Percentiles rank a stretch among this genome's conserved stretches.
phyloP scores from a whole-genome alignment of 2,888 invertebrate species.

The Serrognathus titanus region DNA sequence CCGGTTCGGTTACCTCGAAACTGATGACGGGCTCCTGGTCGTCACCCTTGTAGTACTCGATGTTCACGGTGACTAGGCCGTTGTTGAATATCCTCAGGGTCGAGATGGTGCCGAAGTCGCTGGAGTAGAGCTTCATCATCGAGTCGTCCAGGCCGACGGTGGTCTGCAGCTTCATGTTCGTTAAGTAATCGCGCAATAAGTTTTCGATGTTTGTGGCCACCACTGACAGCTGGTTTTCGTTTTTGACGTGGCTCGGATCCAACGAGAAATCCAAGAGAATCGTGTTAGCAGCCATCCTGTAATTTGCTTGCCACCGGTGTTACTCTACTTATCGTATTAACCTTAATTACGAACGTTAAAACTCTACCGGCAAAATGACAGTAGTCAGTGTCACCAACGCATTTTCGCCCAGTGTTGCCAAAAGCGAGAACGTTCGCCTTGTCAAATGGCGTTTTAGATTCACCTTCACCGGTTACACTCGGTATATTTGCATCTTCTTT shows the following conservation, averaged over 20 bases:
- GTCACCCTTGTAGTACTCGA: constrained; percentile 77
- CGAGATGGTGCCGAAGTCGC: constrained; percentile 67
- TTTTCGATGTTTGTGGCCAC: constrained; percentile 66
- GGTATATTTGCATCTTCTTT: no score
- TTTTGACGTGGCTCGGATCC: constrained; percentile 64
- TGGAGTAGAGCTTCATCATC: constrained; percentile 66
- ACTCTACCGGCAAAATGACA: no score
- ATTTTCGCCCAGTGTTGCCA: no score
- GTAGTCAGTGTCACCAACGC: no score
- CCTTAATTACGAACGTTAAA: no score
- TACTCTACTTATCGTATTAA: no score
- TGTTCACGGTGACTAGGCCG: constrained; percentile 76
- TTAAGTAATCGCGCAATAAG: constrained; percentile 68
- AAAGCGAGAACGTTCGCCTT: no score
- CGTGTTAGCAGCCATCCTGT: constrained; percentile 72
- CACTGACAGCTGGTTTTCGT: constrained; percentile 62
- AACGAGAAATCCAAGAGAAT: constrained; percentile 77
- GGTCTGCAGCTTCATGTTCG: constrained; percentile 65
- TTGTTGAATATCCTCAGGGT: constrained; percentile 70
- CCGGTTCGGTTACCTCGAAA: constrained; percentile 64
- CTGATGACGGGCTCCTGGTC: constrained; percentile 68
- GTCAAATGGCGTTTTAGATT: no score
- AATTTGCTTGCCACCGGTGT: background rate
- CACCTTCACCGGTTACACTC: no score
- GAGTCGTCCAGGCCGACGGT: constrained; percentile 69